Evolutionary conservation across 2,113 vertebrate species (phyloP), one percentile per base, ranked within the genome.

Genomic region (Sylvia atricapilla): DNA sequence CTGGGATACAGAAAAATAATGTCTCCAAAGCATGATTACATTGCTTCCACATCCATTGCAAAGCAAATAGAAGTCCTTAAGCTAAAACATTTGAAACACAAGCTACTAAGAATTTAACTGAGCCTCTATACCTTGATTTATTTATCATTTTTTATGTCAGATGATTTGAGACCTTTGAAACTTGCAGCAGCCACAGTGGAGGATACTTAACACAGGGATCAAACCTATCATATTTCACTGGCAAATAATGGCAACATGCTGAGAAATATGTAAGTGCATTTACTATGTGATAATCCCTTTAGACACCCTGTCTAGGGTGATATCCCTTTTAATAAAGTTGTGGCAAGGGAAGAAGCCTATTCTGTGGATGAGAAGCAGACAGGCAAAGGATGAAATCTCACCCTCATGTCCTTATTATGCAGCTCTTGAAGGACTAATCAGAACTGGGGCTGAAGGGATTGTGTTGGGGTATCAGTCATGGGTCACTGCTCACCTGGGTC

Each of bases 211-310:
- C 72, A 46, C 35, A 56, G 83, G 78, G 59, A 85, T 70, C n/a
- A 85, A 67, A 30, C 58, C 55, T 58, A 41, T 58, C 52, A 47
- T 43, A 43, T 82, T 91, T 74, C 75, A 59, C 75, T 90, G 70
- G 66, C 78, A 91, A 89, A 87, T 46, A 87, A 74, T 52, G 50
- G 90, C 88, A 93, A 80, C 78, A 60, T 19, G 37, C 89, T 93
- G 67, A 80, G 82, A 87, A 85, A 85, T 73, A 87, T n/a, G 53
- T 90, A 88, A 94, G 91, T 91, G 88, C 82, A 89, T 88, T 95
- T 87, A 73, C 81, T 39, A 6, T 66, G 84, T 49, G 78, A 64
- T 83, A 94, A 95, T 91, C 74, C 87, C 72, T 85, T 94, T 89
- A 80, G 82, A 80, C 15, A 27, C 76, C 55, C 55, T 90, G 84